Evolutionary conservation across 2,888 invertebrate genomes (phyloP).

Genomic region (Diploptera punctata): DNA sequence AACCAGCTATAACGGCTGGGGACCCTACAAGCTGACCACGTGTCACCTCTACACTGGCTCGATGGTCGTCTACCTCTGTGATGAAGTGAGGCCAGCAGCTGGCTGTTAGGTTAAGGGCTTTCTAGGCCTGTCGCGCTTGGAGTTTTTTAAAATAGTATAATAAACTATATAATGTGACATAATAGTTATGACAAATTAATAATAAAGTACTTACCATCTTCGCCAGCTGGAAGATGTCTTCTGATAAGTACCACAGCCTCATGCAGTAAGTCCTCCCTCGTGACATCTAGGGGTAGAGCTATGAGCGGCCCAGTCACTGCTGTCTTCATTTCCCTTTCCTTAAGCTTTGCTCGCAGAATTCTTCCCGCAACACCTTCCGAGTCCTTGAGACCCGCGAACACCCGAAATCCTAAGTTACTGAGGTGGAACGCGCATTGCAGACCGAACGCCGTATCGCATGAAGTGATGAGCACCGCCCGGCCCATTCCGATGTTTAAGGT

Average conservation of each 20-base stretch:
- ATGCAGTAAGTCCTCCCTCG: conserved; percentile 78
- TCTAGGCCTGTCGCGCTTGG: no score
- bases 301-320: conserved; percentile 60
- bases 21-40: no score
- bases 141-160: no score
- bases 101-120: no score
- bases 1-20: no score
- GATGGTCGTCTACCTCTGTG: no score
- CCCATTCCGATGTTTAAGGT: conserved; percentile 57
- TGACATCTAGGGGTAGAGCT: conserved; percentile 78
- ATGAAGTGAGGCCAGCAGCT: no score
- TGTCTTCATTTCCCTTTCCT: conserved; percentile 28
- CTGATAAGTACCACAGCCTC: conserved; percentile 81
- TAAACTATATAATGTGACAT: no score
- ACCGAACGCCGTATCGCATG: conserved; percentile 80
- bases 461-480: conserved; percentile 78
- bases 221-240: conserved; percentile 81
- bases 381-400: conserved; percentile 71
- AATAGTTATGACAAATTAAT: no score
- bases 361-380: conserved; percentile 40
- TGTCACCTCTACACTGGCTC: no score
- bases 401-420: conserved; percentile 67
- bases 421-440: conserved; percentile 64
- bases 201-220: conserved; percentile 76
- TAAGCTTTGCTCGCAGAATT: conserved; percentile 50